phyloP scores from a whole-genome alignment of 2,113 vertebrate genomes.

The Oreochromis niloticus region DNA sequence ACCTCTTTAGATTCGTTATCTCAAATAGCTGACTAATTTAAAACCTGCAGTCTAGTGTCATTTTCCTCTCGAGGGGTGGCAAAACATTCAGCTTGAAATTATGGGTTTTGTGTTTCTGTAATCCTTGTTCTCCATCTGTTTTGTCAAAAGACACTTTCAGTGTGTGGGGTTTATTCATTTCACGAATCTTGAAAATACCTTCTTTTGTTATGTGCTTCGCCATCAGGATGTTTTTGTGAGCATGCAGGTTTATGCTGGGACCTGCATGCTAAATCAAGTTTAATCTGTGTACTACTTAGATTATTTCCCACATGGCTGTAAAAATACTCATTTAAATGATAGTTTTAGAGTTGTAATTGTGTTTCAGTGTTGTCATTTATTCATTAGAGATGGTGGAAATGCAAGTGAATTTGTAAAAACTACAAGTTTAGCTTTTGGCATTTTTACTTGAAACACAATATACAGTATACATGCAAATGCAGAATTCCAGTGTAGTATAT shows the following conservation, averaged over 20 bases:
- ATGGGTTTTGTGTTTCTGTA: not conserved
- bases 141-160: not conserved
- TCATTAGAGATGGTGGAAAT: not conserved
- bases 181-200: not conserved
- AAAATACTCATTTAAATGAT: not conserved
- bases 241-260: not conserved
- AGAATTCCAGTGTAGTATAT: not conserved
- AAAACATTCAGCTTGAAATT: not conserved
- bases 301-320: not conserved
- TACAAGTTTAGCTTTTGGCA: fast-evolving
- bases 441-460: not conserved
- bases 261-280: not conserved
- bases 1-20: not conserved
- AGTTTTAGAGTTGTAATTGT: not conserved
- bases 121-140: not conserved
- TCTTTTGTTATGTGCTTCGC: not conserved
- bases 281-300: not conserved
- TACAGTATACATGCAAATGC: not conserved
- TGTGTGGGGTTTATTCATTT: not conserved
- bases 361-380: not conserved
- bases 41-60: not conserved
- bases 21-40: not conserved
- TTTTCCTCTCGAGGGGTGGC: not conserved
- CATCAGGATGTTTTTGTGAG: not conserved
- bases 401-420: not conserved